Percentiles rank a stretch among this genome's conserved stretches.
Evolutionary conservation across 2,113 vertebrate species (phyloP).

Genomic region (Pituophis catenifer): DNA sequence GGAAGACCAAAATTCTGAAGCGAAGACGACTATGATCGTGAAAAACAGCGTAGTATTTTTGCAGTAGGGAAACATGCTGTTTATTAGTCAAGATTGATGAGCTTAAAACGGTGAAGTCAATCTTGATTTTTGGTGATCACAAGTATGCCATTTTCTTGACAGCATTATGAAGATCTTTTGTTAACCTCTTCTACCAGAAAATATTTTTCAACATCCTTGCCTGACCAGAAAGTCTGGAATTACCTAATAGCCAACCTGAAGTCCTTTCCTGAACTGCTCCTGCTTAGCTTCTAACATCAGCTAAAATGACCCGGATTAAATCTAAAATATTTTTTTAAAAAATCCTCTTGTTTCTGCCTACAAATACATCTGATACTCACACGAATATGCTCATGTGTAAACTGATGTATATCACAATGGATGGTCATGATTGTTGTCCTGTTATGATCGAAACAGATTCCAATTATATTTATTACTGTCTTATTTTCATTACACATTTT

Average conservation of each 20-base stretch:
- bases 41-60: not conserved
- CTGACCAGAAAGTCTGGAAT: not conserved
- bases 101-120: not conserved
- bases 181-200: not conserved
- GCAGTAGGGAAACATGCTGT: not conserved
- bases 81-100: not conserved
- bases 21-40: not conserved
- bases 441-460: not conserved
- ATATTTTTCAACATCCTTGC: not conserved
- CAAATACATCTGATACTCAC: not conserved
- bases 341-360: not conserved
- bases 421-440: not conserved
- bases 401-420: not conserved
- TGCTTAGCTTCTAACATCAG: not conserved
- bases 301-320: not conserved
- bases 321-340: not conserved
- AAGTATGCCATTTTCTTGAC: not conserved
- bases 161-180: not conserved
- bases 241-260: not conserved
- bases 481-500: not conserved
- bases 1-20: not conserved
- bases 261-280: not conserved
- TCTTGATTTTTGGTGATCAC: not conserved
- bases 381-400: not conserved
- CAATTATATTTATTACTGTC: not conserved